A percentile compares a stretch with the other conserved stretches of the same genome.
phyloP scores from a whole-genome alignment of 2,888 invertebrate genomes.

The Orthosia gracilis region DNA sequence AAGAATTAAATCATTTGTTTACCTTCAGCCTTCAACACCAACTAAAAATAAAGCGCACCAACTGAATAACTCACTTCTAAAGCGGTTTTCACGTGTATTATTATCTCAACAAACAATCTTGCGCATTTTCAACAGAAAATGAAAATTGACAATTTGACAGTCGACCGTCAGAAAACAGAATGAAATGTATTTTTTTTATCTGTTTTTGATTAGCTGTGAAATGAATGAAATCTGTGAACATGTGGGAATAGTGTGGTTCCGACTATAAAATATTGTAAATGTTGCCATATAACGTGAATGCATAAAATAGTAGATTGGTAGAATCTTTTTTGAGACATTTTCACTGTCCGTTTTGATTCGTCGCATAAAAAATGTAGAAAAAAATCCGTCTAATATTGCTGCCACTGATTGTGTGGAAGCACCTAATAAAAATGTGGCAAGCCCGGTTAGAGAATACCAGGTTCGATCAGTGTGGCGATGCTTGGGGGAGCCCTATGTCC shows the following conservation, averaged over 20 bases:
- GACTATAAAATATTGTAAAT: no score
- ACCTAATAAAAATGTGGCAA: no score
- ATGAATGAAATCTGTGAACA: background rate
- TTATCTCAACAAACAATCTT: constrained; percentile 59
- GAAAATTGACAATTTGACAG: constrained; percentile 2
- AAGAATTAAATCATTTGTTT: constrained; percentile 56
- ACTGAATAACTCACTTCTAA: constrained; percentile 28
- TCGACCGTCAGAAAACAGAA: background rate
- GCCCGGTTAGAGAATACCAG: no score
- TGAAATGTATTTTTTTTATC: background rate
- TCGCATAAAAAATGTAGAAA: background rate
- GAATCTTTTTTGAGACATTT: background rate
- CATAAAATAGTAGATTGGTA: constrained; percentile 11
- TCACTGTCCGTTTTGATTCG: background rate
- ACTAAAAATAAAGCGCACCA: constrained; percentile 48
- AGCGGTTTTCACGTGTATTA: constrained; percentile 59
- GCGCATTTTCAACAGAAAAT: constrained; percentile 29
- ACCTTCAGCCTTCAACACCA: constrained; percentile 55
- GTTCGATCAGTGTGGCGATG: no score
- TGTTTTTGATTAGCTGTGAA: background rate
- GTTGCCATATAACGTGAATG: constrained; percentile 13
- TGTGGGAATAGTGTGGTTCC: no score
- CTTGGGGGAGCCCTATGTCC: no score
- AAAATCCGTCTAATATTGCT: background rate
- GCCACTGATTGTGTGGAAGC: background rate